These are phyloP conservation scores for Elgaria multicarinata DNA, from an alignment of 2,113 vertebrate species.

Conservation along the genomic window DNA sequence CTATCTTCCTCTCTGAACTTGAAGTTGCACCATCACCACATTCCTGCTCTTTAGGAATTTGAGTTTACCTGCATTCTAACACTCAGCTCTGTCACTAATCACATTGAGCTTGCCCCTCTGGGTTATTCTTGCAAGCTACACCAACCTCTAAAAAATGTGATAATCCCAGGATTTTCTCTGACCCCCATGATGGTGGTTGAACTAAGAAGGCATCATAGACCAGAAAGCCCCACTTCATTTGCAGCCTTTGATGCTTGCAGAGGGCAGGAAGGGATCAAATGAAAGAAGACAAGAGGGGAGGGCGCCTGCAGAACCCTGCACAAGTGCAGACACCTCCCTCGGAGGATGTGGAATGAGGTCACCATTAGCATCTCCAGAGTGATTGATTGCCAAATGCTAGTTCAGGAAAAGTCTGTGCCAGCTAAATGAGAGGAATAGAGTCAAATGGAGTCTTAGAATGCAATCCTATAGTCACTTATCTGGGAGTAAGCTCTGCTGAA, in stretches of 20 bases:
- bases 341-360: not conserved
- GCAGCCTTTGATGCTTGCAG: no score
- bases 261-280: not conserved
- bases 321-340: not conserved
- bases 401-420: not conserved
- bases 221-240: not conserved
- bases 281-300: not conserved
- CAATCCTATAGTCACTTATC: not conserved
- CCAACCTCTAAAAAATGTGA: not conserved
- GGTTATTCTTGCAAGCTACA: not conserved
- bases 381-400: not conserved
- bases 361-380: not conserved
- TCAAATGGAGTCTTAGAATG: not conserved
- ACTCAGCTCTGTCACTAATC: no score
- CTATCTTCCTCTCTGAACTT: no score
- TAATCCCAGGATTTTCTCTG: not conserved
- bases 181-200: not conserved
- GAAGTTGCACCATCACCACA: not conserved
- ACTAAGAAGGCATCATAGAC: not conserved
- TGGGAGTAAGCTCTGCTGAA: not conserved
- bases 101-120: not conserved
- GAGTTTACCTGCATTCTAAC: not conserved
- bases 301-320: not conserved
- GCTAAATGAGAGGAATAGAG: not conserved
- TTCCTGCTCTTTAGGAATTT: not conserved